Evolutionary conservation across 2,113 vertebrate species (phyloP).

Genomic region (Lampris megalopsis): DNA sequence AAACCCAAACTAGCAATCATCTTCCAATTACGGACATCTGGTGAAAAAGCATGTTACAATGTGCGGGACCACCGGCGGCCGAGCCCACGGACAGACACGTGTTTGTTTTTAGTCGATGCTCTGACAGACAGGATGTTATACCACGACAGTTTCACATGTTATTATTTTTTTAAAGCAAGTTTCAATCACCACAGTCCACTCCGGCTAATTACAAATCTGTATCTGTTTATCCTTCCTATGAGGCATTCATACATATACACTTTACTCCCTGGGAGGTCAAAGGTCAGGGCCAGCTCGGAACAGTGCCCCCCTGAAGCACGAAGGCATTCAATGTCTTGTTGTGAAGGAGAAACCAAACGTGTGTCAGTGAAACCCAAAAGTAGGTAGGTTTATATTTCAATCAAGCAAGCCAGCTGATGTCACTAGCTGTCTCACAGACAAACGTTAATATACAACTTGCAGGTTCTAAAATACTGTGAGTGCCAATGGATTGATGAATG

Average conservation of each 20-base stretch:
- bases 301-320: too few relatives aligned
- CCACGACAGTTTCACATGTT: not conserved
- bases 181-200: not conserved
- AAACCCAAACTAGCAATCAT: conserved; percentile 46
- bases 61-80: not conserved
- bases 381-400: too few relatives aligned
- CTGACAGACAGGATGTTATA: conserved; percentile 46
- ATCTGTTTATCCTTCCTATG: not conserved
- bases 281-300: not conserved
- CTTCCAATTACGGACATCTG: conserved; percentile 62
- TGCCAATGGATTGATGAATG: too few relatives aligned
- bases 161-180: too few relatives aligned
- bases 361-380: too few relatives aligned
- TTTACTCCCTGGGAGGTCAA: not conserved
- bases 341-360: too few relatives aligned
- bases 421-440: too few relatives aligned
- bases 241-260: not conserved
- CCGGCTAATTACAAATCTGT: not conserved
- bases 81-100: not conserved
- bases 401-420: too few relatives aligned
- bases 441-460: too few relatives aligned
- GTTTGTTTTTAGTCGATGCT: conserved; percentile 39
- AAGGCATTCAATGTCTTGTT: too few relatives aligned
- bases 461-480: too few relatives aligned
- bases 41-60: conserved; percentile 45